Conservation (phyloP, 2,113 vertebrate species). For the Motacilla alba region DNA sequence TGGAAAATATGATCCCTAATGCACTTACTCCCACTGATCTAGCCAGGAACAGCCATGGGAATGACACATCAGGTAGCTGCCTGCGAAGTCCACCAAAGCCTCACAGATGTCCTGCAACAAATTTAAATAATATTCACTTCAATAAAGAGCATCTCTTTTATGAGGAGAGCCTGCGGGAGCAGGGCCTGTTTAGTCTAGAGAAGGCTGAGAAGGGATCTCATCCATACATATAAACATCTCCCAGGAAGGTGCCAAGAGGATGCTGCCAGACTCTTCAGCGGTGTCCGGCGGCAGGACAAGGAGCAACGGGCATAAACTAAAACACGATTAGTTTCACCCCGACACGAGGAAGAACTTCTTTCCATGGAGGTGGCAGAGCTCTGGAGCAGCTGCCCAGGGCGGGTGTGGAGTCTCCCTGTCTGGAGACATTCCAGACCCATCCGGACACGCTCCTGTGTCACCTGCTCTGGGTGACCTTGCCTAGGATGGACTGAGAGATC, state of each 20-base stretch:
- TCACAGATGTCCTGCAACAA: not conserved
- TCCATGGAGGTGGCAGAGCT: not conserved
- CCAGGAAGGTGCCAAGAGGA: not conserved
- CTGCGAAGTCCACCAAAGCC: not conserved
- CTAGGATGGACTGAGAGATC: not conserved
- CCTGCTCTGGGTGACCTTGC: not conserved
- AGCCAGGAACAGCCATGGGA: accelerated
- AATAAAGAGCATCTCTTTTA: not conserved
- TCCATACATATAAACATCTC: not conserved
- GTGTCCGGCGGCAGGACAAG: not conserved
- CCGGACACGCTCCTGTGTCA: not conserved
- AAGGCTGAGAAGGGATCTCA: not conserved
- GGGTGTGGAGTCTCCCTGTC: accelerated
- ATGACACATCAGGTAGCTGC: not conserved
- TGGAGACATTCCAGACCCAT: not conserved
- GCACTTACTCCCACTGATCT: not conserved
- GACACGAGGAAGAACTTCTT: not conserved
- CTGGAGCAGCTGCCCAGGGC: not conserved
- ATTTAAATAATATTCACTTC: not conserved
- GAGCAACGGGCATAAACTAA: not conserved
- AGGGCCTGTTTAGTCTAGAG: not conserved
- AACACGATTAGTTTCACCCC: not conserved
- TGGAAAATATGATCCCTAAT: not conserved
- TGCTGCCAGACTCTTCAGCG: not conserved
- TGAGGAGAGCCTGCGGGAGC: not conserved